Evolutionary conservation across 2,113 vertebrate species (phyloP), one percentile per base, ranked within the genome.

Genomic region (Otocyon megalotis): DNA sequence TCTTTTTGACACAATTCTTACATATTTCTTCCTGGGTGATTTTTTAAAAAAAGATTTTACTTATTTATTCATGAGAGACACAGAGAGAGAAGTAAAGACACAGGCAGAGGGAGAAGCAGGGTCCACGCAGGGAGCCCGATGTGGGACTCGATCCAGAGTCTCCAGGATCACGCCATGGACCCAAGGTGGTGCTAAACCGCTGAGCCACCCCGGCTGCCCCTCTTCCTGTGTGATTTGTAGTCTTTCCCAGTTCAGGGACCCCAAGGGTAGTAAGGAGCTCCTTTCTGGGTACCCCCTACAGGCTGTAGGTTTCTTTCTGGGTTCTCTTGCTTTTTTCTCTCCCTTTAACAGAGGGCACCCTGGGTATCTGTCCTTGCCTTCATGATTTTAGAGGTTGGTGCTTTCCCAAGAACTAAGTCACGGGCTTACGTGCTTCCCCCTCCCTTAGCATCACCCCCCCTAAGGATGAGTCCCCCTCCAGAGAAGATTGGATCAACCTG

Each of bases 221-320:
- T 43, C 87, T 94, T 30, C 92, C 48, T 65, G 83, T 50, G 11
- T 60, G 56, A 72, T 58, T 19, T 48, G 56, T 77, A 74, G 22
- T 89, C 93, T 94, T 91, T 71, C 50, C 83, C 83, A 92, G 56
- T 53, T 93, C 32, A 62, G 67, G 65, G 62, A 30, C 92, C 58
- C 80, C 30, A 71, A 26, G 54, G 54, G 24, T 82, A 50, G 48
- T 20, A 77, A 67, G 79, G 63, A 72, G 79, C 24, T 83, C 88
- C 93, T 77, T 88, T 50, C 86, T 62, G 30, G 82, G n/a, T 8
- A 19, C 22, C 32, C 43, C 13, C n/a, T 5, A 2, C 2, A 69
- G 62, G 48, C 43, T 93, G 32, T 72, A 50, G 35, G 63, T 87
- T 92, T 90, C 76, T 82, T 88, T 82, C 90, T 94, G 54, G 96